A percentile compares a stretch with the other conserved stretches of the same genome.
Evolutionary conservation across 2,113 vertebrate genomes (phyloP).

Genomic region (Gadus chalcogrammus): DNA sequence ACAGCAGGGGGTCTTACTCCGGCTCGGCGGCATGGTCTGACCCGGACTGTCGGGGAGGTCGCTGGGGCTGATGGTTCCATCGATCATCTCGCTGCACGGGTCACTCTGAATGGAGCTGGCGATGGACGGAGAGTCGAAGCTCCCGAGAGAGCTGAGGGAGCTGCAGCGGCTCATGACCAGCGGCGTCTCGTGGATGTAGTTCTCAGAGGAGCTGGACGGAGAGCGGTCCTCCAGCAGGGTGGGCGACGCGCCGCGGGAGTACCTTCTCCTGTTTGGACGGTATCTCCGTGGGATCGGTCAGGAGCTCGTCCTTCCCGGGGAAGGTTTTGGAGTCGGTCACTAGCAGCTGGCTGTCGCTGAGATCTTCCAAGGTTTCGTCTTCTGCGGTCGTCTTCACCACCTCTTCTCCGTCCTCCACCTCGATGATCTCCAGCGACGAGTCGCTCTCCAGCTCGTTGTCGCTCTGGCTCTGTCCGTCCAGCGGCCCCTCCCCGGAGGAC

Average conservation of each 20-base stretch:
- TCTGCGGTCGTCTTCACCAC: slow-evolving; percentile 58
- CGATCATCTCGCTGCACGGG: slow-evolving; percentile 94
- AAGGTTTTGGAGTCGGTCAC: slow-evolving; percentile 74
- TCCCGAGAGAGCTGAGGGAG: slow-evolving; percentile 93
- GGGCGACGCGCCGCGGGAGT: slow-evolving; percentile 70
- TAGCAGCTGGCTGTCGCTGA: slow-evolving; percentile 70
- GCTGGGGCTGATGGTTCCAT: slow-evolving; percentile 93
- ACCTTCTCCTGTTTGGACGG: slow-evolving; percentile 72
- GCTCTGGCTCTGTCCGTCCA: slow-evolving; percentile 80
- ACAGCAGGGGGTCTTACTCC: slow-evolving; percentile 91
- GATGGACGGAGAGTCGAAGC: slow-evolving; percentile 93
- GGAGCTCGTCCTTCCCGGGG: slow-evolving; percentile 33
- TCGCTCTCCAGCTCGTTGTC: slow-evolving; percentile 81
- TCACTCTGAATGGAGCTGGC: slow-evolving; percentile 98
- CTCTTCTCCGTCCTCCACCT: slow-evolving; percentile 77
- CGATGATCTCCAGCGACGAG: slow-evolving; percentile 89
- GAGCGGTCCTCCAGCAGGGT: slow-evolving; percentile 81
- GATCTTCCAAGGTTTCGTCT: slow-evolving; percentile 73
- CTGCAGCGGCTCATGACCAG: slow-evolving; percentile 97
- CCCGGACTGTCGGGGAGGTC: slow-evolving; percentile 96
- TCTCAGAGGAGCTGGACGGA: slow-evolving; percentile 93
- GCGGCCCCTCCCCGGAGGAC: slow-evolving; percentile 83
- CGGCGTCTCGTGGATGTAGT: slow-evolving; percentile 93
- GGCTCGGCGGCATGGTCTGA: slow-evolving; percentile 97
- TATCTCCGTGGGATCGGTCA: slow-evolving; percentile 77